phyloP scores from a whole-genome alignment of 2,797 vertebrate species.

The Nyctibius grandis region DNA sequence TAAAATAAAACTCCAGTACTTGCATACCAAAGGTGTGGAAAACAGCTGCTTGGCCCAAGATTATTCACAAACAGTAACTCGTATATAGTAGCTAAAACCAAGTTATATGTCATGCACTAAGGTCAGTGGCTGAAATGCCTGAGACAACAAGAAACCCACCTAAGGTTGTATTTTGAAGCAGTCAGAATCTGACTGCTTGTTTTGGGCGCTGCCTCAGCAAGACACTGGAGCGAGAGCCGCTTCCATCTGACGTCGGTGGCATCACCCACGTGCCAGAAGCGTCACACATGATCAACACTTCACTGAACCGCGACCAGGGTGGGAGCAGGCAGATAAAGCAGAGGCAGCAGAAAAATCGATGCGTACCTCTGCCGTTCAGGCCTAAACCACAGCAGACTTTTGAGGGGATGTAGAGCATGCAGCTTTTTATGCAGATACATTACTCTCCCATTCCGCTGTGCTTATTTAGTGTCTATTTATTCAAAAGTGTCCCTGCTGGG shows the following conservation, averaged over 20 bases:
- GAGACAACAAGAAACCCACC: not conserved
- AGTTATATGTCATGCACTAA: not conserved
- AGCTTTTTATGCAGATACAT: not conserved
- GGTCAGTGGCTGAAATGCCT: not conserved
- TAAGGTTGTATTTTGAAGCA: not conserved
- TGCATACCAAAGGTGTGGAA: not conserved
- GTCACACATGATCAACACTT: not conserved
- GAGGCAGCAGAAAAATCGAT: not conserved
- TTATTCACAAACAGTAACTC: not conserved
- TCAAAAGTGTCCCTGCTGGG: not conserved
- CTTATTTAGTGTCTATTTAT: conserved; percentile 17
- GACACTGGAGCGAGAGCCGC: accelerated
- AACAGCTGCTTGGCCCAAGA: not conserved
- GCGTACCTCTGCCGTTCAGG: not conserved
- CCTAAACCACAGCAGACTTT: not conserved
- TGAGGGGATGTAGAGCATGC: not conserved
- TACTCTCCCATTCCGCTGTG: not conserved
- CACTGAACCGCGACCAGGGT: not conserved
- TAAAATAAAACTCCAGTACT: not conserved
- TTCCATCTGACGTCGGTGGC: not conserved
- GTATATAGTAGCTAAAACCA: not conserved
- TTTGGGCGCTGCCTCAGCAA: not conserved
- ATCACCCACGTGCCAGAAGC: not conserved
- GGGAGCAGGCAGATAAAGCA: not conserved
- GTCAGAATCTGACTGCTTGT: not conserved